phyloP scores from a whole-genome alignment of 2,113 vertebrate species.

The Poicephalus gulielmi region DNA sequence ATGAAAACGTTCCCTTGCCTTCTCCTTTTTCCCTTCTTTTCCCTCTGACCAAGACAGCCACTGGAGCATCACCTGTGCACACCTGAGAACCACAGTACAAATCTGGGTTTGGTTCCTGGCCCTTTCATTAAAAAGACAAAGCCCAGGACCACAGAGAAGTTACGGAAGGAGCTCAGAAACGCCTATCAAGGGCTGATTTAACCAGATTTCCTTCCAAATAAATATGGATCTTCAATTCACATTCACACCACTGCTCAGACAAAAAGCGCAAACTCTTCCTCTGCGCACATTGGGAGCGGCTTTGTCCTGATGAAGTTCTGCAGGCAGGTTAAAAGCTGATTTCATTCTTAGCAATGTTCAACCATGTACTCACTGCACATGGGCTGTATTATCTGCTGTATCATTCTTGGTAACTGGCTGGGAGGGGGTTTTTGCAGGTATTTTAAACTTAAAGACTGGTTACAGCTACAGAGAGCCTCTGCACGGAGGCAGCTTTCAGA shows the following conservation, averaged over 20 bases:
- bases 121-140: neutral
- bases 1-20: neutral
- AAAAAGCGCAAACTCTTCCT: neutral
- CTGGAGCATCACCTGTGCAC: neutral
- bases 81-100: neutral
- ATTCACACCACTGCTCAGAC: neutral
- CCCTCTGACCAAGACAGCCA: neutral
- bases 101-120: neutral
- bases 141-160: neutral
- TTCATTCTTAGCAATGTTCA: neutral
- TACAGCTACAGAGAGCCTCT: neutral
- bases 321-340: neutral
- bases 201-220: neutral
- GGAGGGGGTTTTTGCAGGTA: neutral
- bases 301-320: neutral
- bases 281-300: rapidly evolving
- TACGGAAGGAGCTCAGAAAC: neutral
- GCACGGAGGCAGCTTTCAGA: neutral
- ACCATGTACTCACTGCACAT: rapidly evolving
- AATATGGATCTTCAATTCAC: neutral
- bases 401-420: neutral
- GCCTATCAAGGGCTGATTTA: neutral
- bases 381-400: neutral
- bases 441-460: neutral
- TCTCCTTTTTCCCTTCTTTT: neutral